Base-by-base conservation (phyloP, 2,797 vertebrate species). In the Neomorphus geoffroyi region DNA sequence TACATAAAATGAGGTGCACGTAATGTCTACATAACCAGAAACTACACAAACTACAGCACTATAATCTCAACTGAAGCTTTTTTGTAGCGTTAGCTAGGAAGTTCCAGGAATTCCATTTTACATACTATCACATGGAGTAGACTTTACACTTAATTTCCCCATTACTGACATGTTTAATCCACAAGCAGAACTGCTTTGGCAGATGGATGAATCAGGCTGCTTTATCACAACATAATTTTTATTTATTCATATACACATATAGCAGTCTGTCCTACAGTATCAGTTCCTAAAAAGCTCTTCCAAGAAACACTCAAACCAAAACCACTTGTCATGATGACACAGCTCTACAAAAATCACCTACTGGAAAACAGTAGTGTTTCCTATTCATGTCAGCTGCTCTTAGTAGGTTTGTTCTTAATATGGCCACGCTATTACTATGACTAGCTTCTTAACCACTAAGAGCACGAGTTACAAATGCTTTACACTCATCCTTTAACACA, bases 71-170 rank as follows among this genome's bases (percentile, higher is more conserved):
- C 0, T 0, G 9, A 67, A 82, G 17, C 14, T 65, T 78, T 91
- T 50, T n/a, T 9, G 12, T 16, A 61, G 22, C 0, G 6, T 27
- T 46, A 82, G 41, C 21, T 18, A 46, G 6, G 32, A 83, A 35
- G 23, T 50, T 84, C 57, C 58, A 71, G 15, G 33, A 8, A 80
- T 16, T 58, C 35, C 69, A 3, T 9, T 58, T 79, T 12, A 74
- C 43, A 51, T 9, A 39, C 17, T 9, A 33, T 26, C 26, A 39
- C 10, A 79, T 0, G 0, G 33, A 56, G 16, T 6, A 16, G n/a
- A 74, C n/a, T 86, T 88, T 26, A 66, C 45, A 85, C 19, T 28
- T 24, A 6, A 45, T 13, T 77, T 66, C 39, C n/a, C 26, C n/a
- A 7, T 30, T 39, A 71, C 3, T 62, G 48, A 67, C 3, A 18